Percentiles rank a stretch among this genome's conserved stretches.
Conservation (phyloP, 2,797 vertebrate species). For the Fistularia commersonii region DNA sequence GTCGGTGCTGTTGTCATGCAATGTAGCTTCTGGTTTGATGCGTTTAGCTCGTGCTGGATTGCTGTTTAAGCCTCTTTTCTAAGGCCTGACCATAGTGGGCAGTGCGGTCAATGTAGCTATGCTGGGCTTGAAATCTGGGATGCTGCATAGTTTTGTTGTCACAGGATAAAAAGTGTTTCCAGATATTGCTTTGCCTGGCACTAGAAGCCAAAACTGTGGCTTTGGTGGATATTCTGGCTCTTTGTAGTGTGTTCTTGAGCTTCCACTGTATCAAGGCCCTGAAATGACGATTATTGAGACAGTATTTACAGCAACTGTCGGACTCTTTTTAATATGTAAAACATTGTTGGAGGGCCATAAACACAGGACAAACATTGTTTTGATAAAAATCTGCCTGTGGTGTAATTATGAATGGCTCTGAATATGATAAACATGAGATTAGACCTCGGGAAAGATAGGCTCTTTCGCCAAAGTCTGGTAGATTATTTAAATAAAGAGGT, state of each 20-base stretch:
- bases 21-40: slow-evolving; percentile 44
- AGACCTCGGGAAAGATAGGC: background rate
- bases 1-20: slow-evolving; percentile 42
- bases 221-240: slow-evolving; percentile 57
- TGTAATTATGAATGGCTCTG: background rate
- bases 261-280: slow-evolving; percentile 33
- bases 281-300: slow-evolving; percentile 31
- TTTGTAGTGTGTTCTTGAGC: slow-evolving; percentile 62
- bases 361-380: slow-evolving; percentile 5
- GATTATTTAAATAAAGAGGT: background rate
- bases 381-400: slow-evolving; percentile 2
- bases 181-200: slow-evolving; percentile 68
- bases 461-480: background rate
- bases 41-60: slow-evolving; percentile 48
- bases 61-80: slow-evolving; percentile 48
- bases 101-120: slow-evolving; percentile 62
- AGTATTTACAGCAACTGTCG: slow-evolving; percentile 29
- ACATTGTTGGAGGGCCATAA: slow-evolving; percentile 20
- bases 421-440: background rate
- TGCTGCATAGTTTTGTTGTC: slow-evolving; percentile 56
- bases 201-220: slow-evolving; percentile 58
- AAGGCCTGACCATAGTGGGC: slow-evolving; percentile 56
- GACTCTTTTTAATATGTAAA: slow-evolving; percentile 38
- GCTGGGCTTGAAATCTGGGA: slow-evolving; percentile 57
- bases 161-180: slow-evolving; percentile 69